phyloP scores from a whole-genome alignment of 2,113 vertebrate species.

The Panurus biarmicus region DNA sequence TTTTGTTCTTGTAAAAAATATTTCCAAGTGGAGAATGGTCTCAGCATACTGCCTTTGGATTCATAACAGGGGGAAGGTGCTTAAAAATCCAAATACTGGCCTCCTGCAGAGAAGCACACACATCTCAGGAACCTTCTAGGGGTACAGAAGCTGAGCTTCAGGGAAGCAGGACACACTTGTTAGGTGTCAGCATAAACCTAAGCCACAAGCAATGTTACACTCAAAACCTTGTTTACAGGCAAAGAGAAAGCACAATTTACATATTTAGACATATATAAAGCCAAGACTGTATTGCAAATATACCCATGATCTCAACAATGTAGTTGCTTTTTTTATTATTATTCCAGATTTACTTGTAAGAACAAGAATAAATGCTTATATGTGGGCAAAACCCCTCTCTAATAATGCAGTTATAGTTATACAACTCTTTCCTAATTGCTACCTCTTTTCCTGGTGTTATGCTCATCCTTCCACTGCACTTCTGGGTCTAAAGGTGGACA shows the following conservation, averaged over 20 bases:
- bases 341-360: not conserved
- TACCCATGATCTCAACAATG: not conserved
- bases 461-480: not conserved
- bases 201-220: not conserved
- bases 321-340: not conserved
- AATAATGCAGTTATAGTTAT: not conserved
- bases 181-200: not conserved
- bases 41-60: not conserved
- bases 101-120: not conserved
- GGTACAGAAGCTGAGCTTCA: not conserved
- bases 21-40: not conserved
- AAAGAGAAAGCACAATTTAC: not conserved
- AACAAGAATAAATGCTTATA: not conserved
- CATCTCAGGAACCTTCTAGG: not conserved
- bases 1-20: conserved; percentile 50
- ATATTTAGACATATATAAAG: not conserved
- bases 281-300: not conserved
- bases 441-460: not conserved
- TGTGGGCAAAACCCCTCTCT: not conserved
- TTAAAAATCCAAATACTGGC: not conserved
- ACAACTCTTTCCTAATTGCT: not conserved
- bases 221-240: not conserved
- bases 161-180: not conserved
- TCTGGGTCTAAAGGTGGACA: not conserved
- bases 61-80: not conserved